These are phyloP conservation scores for Actias luna DNA, from an alignment of 2,888 invertebrate genomes.

Conservation along the genomic window DNA sequence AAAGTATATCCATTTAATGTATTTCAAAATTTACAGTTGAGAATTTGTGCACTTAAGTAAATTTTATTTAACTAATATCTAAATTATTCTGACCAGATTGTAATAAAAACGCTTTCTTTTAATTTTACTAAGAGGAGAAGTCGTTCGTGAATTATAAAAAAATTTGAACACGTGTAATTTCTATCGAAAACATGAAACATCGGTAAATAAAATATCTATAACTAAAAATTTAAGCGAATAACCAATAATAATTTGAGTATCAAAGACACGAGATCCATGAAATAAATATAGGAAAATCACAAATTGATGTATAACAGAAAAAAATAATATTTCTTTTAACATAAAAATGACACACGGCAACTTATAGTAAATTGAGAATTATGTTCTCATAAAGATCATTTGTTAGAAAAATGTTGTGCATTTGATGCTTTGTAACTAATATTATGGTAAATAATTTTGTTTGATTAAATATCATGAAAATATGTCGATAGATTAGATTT, in stretches of 20 bases:
- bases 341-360: not conserved
- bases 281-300: not conserved
- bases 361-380: conserved; percentile 45
- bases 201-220: not conserved
- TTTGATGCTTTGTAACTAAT: conserved; percentile 53
- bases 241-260: not conserved
- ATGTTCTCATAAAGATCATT: conserved; percentile 51
- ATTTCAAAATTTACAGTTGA: not conserved
- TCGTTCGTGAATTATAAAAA: conserved; percentile 3
- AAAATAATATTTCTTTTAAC: not conserved
- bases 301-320: not conserved
- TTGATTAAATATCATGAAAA: conserved; percentile 1
- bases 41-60: not conserved
- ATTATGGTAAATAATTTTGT: not conserved
- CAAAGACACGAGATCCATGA: not conserved
- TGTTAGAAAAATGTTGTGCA: conserved; percentile 43
- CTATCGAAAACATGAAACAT: not conserved
- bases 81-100: not conserved
- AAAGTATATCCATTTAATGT: not conserved
- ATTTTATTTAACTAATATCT: too few species aligned
- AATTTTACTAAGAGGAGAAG: not conserved
- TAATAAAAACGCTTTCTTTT: not conserved
- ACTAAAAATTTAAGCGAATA: not conserved
- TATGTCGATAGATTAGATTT: not conserved
- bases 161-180: conserved; percentile 28